Conservation (phyloP, 1,140 invertebrate species). For the Ectropis grisescens region DNA sequence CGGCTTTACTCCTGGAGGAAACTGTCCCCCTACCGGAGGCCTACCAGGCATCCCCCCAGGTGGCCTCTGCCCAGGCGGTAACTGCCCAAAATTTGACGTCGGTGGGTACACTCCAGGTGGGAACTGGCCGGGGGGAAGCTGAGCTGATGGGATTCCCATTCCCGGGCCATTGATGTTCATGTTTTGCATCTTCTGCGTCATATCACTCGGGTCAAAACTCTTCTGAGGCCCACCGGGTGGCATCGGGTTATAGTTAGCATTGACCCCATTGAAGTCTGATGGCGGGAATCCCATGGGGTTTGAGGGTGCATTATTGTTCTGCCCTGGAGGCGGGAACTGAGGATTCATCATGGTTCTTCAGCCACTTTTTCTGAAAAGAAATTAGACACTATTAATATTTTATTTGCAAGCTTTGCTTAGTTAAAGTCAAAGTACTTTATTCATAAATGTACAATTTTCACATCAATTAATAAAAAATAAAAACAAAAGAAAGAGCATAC, state of each 20-base stretch:
- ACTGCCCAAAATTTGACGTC: slow-evolving; percentile 6
- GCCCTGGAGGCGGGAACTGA: slow-evolving; percentile 55
- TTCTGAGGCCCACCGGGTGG: slow-evolving; percentile 36
- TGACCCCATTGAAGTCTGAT: slow-evolving; percentile 49
- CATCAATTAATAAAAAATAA: no score
- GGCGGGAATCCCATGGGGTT: slow-evolving; percentile 43
- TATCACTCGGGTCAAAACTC: slow-evolving; percentile 32
- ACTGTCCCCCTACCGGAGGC: slow-evolving; percentile 29
- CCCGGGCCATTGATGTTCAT: slow-evolving; percentile 52
- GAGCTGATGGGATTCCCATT: slow-evolving; percentile 35
- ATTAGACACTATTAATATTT: no score
- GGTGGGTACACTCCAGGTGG: slow-evolving; percentile 24
- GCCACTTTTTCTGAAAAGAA: slow-evolving; percentile 31
- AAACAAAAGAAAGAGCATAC: no score
- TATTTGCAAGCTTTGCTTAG: no score
- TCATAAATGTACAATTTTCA: no score
- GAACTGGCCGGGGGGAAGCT: slow-evolving; percentile 48
- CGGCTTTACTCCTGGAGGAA: slow-evolving; percentile 27
- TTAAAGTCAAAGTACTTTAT: no score
- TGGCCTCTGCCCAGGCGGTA: slow-evolving; percentile 24
- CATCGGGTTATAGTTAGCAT: slow-evolving; percentile 47
- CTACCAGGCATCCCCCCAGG: slow-evolving; percentile 26
- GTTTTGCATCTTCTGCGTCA: slow-evolving; percentile 59
- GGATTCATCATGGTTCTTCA: slow-evolving; percentile 58
- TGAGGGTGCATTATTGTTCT: slow-evolving; percentile 56